Evolutionary conservation across 2,888 invertebrate species (phyloP).

Genomic region (Vannuccia rotundouncinata): DNA sequence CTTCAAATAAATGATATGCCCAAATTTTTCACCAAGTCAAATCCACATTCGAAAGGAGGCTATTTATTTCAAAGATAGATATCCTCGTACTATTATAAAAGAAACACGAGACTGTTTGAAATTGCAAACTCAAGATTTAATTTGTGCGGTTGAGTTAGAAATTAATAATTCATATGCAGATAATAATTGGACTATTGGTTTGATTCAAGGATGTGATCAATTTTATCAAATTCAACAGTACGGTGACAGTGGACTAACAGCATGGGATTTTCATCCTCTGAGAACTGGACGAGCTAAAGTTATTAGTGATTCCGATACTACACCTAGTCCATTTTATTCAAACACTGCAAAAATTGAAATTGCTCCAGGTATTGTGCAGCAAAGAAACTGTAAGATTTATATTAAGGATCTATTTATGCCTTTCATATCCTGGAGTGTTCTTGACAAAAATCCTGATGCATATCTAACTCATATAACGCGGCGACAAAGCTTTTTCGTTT

Average conservation of each 20-base stretch:
- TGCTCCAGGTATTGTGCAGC: not conserved
- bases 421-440: not conserved
- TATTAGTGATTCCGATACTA: not conserved
- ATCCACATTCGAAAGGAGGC: not conserved
- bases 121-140: not conserved
- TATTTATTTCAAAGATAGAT: not conserved
- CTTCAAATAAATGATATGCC: not conserved
- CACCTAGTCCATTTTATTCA: not conserved
- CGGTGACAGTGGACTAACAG: not conserved
- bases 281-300: not conserved
- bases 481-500: not conserved
- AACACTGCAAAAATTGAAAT: not conserved
- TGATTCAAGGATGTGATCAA: not conserved
- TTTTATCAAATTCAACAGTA: not conserved
- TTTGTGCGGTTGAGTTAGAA: not conserved
- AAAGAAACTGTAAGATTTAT: not conserved
- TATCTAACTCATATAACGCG: not conserved
- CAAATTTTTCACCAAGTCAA: not conserved
- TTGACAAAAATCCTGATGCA: not conserved
- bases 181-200: not conserved
- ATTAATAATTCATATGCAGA: not conserved
- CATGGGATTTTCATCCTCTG: not conserved
- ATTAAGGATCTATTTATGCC: not conserved
- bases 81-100: not conserved
- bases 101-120: not conserved